Evolutionary conservation across 2,113 vertebrate genomes (phyloP).

Genomic region (Chauna torquata): DNA sequence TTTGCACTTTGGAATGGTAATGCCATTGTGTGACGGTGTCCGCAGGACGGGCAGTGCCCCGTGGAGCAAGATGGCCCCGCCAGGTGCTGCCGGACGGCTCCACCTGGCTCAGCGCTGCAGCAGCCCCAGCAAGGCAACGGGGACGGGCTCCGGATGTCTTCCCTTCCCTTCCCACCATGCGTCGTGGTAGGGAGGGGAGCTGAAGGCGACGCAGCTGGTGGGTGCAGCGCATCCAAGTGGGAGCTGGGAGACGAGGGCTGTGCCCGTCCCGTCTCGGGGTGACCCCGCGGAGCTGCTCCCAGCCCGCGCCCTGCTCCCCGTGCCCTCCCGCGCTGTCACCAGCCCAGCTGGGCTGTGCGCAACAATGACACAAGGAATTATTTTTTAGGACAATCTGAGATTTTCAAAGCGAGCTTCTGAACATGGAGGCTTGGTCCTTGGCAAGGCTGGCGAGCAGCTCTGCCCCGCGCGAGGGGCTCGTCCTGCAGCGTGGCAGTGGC

Average conservation of each 20-base stretch:
- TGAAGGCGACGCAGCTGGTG: neutral
- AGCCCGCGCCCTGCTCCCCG: neutral
- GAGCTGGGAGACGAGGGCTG: neutral
- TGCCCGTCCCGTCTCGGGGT: neutral
- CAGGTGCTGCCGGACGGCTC: neutral
- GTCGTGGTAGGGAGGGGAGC: neutral
- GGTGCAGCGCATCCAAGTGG: rapidly evolving
- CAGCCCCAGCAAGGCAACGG: neutral
- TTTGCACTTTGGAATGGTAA: neutral
- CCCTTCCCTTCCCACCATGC: neutral
- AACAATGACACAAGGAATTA: rapidly evolving
- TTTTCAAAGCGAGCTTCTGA: neutral
- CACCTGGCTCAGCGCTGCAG: neutral
- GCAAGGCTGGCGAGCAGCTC: rapidly evolving
- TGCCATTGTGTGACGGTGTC: rapidly evolving
- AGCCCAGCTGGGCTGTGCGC: neutral
- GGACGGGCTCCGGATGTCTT: neutral
- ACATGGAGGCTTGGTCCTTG: neutral
- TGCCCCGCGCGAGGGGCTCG: neutral
- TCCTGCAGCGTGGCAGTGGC: neutral
- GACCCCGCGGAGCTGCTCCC: neutral
- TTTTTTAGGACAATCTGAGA: rapidly evolving
- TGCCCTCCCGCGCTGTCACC: neutral
- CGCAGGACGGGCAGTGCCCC: neutral
- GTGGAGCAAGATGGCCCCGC: neutral